A percentile compares a stretch with the other conserved stretches of the same genome.
Conservation (phyloP, 2,888 invertebrate species). For the Pterostichus madidus region DNA sequence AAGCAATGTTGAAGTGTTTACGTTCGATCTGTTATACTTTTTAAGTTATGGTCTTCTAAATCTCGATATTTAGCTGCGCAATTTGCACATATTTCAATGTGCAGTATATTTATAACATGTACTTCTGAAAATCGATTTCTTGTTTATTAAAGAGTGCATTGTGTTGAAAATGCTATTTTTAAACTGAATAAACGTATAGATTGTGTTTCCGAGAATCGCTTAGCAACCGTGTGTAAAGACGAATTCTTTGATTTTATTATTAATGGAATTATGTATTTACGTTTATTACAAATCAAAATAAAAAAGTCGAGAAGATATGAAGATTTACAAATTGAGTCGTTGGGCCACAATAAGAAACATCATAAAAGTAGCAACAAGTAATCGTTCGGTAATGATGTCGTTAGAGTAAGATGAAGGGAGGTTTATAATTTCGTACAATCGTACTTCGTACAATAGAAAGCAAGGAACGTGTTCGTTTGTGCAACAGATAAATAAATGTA, state of each 20-base stretch:
- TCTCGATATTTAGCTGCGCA: conserved; percentile 5
- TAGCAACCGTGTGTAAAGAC: not conserved
- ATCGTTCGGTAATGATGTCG: conserved; percentile 33
- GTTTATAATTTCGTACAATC: no score
- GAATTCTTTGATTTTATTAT: not conserved
- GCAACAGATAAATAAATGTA: conserved; percentile 52
- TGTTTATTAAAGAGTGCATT: not conserved
- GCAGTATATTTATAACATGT: not conserved
- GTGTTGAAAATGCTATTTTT: not conserved
- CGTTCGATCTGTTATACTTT: not conserved
- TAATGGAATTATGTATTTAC: not conserved
- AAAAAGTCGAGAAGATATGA: not conserved
- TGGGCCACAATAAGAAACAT: conserved; percentile 7
- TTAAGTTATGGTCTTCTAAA: conserved; percentile 17
- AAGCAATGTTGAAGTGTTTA: not conserved
- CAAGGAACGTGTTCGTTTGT: conserved; percentile 3
- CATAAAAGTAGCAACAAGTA: conserved; percentile 42
- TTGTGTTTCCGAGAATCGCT: not conserved
- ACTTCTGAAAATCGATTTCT: conserved; percentile 4
- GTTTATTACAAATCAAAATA: no score
- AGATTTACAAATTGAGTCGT: conserved; percentile 33
- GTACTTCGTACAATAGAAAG: not conserved
- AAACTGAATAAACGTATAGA: not conserved
- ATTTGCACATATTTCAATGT: not conserved
- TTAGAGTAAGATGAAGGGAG: not conserved